Conservation (phyloP, 2,888 invertebrate genomes). For the Latrodectus elegans region DNA sequence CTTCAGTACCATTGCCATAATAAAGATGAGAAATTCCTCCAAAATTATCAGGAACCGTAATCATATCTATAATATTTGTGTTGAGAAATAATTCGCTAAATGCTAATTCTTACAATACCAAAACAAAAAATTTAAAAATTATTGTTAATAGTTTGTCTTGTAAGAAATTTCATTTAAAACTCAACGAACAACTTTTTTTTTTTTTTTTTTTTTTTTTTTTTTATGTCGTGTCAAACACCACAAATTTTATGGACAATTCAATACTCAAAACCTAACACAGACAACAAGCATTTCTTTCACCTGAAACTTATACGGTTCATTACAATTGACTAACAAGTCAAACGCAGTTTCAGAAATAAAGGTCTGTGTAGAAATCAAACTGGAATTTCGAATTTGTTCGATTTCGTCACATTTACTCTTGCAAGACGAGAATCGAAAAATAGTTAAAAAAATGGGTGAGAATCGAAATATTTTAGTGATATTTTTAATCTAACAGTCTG, state of each 20-base stretch:
- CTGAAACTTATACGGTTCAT: no score
- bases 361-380: no score
- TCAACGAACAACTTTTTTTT: background rate
- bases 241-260: background rate
- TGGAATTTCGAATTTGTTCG: no score
- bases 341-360: no score
- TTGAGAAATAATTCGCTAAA: background rate
- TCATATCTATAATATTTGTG: constrained; percentile 39
- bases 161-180: background rate
- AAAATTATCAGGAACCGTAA: constrained; percentile 60
- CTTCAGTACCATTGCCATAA: constrained; percentile 42
- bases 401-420: no score
- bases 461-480: no score
- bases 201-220: no score
- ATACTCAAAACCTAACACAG: background rate
- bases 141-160: background rate
- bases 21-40: constrained; percentile 53
- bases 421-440: no score
- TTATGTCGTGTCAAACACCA: background rate
- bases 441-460: no score
- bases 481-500: no score
- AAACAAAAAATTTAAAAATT: background rate
- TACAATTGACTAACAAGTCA: no score
- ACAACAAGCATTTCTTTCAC: no score
- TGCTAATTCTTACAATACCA: background rate